phyloP scores from a whole-genome alignment of 2,797 vertebrate genomes.

The Pipistrellus nathusii region DNA sequence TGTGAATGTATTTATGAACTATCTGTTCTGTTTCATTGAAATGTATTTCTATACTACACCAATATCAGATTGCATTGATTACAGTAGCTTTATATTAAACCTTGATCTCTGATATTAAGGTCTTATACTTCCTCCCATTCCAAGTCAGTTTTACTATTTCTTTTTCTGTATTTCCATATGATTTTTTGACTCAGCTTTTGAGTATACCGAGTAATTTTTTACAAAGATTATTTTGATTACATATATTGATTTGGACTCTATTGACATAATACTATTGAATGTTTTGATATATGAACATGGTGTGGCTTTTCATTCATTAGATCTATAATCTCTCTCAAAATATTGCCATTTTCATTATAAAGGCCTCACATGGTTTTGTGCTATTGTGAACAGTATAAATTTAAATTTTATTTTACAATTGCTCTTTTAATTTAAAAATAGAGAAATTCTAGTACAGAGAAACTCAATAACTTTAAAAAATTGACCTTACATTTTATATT shows the following conservation, averaged over 20 bases:
- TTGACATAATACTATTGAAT: neutral
- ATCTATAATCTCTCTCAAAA: neutral
- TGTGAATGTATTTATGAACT: neutral
- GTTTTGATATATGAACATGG: neutral
- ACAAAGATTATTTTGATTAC: neutral
- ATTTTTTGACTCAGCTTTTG: neutral
- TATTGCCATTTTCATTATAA: neutral
- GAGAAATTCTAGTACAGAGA: neutral
- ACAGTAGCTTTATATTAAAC: neutral
- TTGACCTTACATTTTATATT: neutral
- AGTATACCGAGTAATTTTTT: neutral
- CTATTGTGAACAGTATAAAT: neutral
- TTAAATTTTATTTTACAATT: neutral
- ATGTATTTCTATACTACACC: neutral
- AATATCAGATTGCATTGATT: neutral
- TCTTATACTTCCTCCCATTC: neutral
- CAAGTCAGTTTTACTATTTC: neutral
- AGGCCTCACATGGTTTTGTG: neutral
- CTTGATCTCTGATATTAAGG: neutral
- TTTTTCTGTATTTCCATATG: neutral
- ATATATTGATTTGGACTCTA: neutral
- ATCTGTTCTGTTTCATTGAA: neutral
- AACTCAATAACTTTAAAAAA: neutral
- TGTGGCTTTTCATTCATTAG: neutral
- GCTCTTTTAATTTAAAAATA: slow-evolving; percentile 41